phyloP scores from a whole-genome alignment of 2,113 vertebrate species.

The Heptranchias perlo region DNA sequence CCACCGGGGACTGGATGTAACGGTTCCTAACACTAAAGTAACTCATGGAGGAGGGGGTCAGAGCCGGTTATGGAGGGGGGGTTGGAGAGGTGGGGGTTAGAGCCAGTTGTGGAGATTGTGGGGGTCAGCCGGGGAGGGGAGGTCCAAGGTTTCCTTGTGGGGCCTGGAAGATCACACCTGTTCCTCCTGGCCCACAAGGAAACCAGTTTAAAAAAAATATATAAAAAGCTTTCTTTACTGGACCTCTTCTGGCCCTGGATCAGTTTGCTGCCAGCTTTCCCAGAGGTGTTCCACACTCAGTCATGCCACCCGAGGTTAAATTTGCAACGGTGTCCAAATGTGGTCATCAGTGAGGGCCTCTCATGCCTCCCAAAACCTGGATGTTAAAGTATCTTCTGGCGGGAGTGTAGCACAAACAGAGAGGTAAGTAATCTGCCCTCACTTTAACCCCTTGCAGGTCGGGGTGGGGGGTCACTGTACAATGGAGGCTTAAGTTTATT shows the following conservation, averaged over 20 bases:
- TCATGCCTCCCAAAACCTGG: neutral
- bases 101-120: neutral
- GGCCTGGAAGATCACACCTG: neutral
- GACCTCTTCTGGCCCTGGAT: neutral
- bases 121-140: neutral
- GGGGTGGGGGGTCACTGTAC: neutral
- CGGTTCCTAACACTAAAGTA: neutral
- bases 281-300: neutral
- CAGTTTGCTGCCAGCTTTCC: neutral
- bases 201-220: neutral
- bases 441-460: neutral
- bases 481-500: neutral
- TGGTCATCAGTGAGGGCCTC: neutral
- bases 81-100: neutral
- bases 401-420: neutral
- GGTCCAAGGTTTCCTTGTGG: neutral
- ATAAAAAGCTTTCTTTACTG: neutral
- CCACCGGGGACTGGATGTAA: neutral
- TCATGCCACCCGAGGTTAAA: neutral
- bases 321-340: neutral
- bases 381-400: neutral
- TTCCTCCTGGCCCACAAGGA: neutral
- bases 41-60: neutral
- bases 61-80: too few species aligned
- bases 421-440: neutral